Base-by-base conservation (phyloP, 1,140 invertebrate genomes). In the Doryteuthis pealeii region DNA sequence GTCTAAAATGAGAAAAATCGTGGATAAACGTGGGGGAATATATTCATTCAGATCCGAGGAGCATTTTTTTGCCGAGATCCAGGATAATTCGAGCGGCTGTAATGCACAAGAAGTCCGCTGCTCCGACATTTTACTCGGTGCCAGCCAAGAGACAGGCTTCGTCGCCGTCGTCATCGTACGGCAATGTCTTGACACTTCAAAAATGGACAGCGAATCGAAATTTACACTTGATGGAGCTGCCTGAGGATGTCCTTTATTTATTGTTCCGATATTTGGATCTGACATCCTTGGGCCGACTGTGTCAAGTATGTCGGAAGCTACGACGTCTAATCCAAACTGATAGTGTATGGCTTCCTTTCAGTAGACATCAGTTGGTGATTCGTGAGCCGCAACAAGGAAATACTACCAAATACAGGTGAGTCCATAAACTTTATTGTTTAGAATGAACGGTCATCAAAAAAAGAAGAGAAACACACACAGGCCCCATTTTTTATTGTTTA, bases 201-300 rank as follows among this genome's bases (percentile, higher is more conserved):
- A 40, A 40, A 40, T 40, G 35, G 35, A 40, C 35, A 40, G 35
- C 35, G 35, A 10, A 40, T 40, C 35, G 35, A 10, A 67, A n/a
- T 28, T 67, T 67, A 28, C 54, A 62, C 18, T 62, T 80, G 73
- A 70, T 67, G 15, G 62, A 76, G 49, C 67, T 83, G 32, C 82
- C 82, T 68, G 82, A 82, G 75, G 84, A 84, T 74, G 77, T 83
- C 8, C 65, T 84, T n/a, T 80, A 73, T 72, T 10, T 76, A 1
- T 80, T 85, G 18, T 79, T 83, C 12, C 69, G 66, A n/a, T 83
- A 78, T 68, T 76, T 80, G 31, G 77, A 78, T 58, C 77, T 78
- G 5, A 73, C 72, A 72, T 73, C 73, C 15, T 73, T 85, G 14
- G 78, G 81, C 26, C 69, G 70, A 45, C 28, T 85, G 10, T 76